Percentiles rank a stretch among this genome's conserved stretches.
phyloP scores from a whole-genome alignment of 2,888 invertebrate genomes.

The Drosophila tanythrix region DNA sequence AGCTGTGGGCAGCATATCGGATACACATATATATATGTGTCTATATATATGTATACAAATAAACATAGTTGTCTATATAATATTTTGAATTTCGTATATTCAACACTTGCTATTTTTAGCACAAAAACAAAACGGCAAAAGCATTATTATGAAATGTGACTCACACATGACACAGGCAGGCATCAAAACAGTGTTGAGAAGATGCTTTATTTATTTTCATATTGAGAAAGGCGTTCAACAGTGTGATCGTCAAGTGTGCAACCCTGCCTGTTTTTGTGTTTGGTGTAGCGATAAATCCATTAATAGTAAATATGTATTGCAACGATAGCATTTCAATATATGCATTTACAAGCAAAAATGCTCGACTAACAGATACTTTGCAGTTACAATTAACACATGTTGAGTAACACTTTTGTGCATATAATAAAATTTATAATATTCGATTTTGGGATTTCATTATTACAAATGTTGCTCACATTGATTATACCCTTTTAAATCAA shows the following conservation, averaged over 20 bases:
- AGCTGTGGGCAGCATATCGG: constrained; percentile 13
- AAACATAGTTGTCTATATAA: constrained; percentile 22
- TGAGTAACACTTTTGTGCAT: background rate
- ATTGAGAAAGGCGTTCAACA: constrained; percentile 43
- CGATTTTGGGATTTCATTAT: background rate
- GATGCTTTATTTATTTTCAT: constrained; percentile 30
- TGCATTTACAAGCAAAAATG: background rate
- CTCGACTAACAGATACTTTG: background rate
- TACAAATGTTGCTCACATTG: background rate
- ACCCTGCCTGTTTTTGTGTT: background rate
- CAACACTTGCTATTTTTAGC: constrained; percentile 58
- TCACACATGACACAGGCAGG: constrained; percentile 42
- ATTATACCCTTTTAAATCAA: background rate
- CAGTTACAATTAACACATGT: background rate
- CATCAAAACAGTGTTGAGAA: constrained; percentile 17
- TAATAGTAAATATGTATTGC: background rate
- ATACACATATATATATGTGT: constrained; percentile 7
- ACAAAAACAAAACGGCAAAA: constrained; percentile 28
- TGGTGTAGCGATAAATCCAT: constrained; percentile 14
- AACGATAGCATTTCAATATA: constrained; percentile 19
- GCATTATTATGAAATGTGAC: constrained; percentile 47
- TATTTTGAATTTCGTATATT: constrained; percentile 55
- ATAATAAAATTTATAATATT: background rate
- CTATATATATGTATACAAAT: constrained; percentile 5
- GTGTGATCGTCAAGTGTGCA: background rate